These are phyloP conservation scores for Dolichallabes microphthalmus DNA, from an alignment of 2,113 vertebrate genomes.

Conservation along the genomic window DNA sequence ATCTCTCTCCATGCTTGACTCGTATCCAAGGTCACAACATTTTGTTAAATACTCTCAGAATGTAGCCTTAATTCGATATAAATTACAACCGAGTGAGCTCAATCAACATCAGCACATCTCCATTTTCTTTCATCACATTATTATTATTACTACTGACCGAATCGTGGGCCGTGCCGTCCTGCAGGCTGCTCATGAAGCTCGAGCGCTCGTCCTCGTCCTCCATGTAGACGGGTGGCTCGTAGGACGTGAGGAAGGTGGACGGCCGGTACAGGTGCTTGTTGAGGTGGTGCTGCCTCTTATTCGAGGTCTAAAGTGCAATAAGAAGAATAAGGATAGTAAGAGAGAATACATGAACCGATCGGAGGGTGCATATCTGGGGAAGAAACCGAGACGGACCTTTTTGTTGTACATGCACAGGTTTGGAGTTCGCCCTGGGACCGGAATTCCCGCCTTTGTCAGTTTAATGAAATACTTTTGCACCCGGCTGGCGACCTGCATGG, in stretches of 20 bases:
- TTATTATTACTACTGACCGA: constrained; percentile 68
- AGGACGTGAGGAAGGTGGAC: constrained; percentile 97
- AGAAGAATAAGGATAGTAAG: neutral
- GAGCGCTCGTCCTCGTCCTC: constrained; percentile 93
- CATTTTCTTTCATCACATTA: neutral
- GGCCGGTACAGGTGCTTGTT: constrained; percentile 98
- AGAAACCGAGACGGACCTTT: constrained; percentile 77
- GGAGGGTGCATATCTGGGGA: fast-evolving
- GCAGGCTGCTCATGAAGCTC: constrained; percentile 81
- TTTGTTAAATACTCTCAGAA: no score
- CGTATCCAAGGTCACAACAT: no score
- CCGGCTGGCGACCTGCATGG: constrained; percentile 88
- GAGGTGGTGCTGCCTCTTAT: constrained; percentile 92
- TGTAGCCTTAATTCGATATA: no score
- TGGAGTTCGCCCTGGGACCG: constrained; percentile 96
- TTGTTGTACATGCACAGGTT: constrained; percentile 97
- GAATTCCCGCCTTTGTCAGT: constrained; percentile 97
- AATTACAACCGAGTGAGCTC: no score
- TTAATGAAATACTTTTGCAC: constrained; percentile 99
- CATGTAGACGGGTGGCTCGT: constrained; percentile 97
- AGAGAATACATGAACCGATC: neutral
- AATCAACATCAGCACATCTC: no score
- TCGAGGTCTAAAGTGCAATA: constrained; percentile 78
- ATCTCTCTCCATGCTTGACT: no score
- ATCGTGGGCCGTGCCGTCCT: constrained; percentile 80